These are phyloP conservation scores for Macrobrachium nipponense DNA, from an alignment of 1,140 invertebrate genomes.

Conservation along the genomic window DNA sequence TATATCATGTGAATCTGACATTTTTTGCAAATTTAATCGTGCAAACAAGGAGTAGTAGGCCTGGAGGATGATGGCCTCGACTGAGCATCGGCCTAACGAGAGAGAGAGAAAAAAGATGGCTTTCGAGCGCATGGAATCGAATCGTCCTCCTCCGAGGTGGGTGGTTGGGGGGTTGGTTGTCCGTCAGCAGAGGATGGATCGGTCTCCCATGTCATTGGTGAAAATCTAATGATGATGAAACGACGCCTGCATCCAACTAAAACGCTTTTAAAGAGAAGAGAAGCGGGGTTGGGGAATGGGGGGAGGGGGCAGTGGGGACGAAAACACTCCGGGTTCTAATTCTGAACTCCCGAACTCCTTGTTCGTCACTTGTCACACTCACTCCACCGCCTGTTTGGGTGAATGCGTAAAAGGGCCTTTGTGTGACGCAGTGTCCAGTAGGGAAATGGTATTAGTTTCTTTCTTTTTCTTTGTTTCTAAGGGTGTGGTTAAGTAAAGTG, in stretches of 20 bases:
- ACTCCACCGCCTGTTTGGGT: too few relatives aligned
- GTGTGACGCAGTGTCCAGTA: too few relatives aligned
- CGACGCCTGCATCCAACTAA: conserved; percentile 54
- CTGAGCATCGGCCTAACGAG: not conserved
- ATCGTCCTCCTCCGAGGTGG: not conserved
- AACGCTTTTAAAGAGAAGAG: conserved; percentile 39
- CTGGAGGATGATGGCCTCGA: too few relatives aligned
- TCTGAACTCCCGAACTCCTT: too few relatives aligned
- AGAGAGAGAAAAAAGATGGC: not conserved
- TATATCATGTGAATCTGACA: too few relatives aligned
- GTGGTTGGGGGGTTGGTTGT: conserved; percentile 11
- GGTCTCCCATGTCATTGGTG: conserved; percentile 53
- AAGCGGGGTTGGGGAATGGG: not conserved
- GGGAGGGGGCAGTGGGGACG: not conserved
- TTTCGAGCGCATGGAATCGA: not conserved
- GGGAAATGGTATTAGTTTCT: too few relatives aligned
- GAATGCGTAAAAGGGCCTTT: too few relatives aligned
- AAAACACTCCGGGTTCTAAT: not conserved
- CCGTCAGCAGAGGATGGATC: conserved; percentile 58
- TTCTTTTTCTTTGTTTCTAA: too few relatives aligned
- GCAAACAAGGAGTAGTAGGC: too few relatives aligned
- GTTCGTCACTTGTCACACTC: too few relatives aligned
- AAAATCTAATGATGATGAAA: conserved; percentile 62
- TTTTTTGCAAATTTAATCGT: too few relatives aligned
- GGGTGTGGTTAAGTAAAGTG: too few relatives aligned